A percentile compares a stretch with the other conserved stretches of the same genome.
Evolutionary conservation across 2,113 vertebrate genomes (phyloP).

Genomic region (Hylia prasina): DNA sequence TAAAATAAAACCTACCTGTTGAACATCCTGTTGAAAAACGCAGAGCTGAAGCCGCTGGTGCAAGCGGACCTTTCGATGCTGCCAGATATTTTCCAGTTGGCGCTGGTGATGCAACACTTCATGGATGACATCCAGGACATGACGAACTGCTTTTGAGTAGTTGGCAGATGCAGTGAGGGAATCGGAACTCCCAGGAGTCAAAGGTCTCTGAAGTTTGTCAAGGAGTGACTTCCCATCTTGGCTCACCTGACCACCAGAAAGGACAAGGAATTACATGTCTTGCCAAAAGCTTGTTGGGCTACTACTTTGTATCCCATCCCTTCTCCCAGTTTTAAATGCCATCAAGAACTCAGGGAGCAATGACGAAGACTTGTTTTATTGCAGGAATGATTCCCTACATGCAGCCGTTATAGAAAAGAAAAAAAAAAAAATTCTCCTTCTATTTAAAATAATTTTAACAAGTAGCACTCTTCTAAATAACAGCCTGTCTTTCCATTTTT

Average conservation of each 20-base stretch:
- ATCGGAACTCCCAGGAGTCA: conserved; percentile 93
- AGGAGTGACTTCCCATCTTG: conserved; percentile 95
- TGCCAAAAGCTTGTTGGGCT: background rate
- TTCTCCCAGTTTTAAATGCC: background rate
- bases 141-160: conserved; percentile 96
- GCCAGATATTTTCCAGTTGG: conserved; percentile 97
- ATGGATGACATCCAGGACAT: conserved; percentile 93
- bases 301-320: background rate
- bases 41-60: conserved; percentile 96
- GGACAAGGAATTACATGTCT: background rate
- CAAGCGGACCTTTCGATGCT: conserved; percentile 95
- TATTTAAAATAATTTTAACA: background rate
- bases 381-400: background rate
- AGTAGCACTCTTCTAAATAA: background rate
- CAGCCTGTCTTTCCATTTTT: background rate
- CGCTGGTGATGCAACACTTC: conserved; percentile 97
- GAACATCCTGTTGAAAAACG: conserved; percentile 97
- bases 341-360: background rate
- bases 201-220: conserved; percentile 93
- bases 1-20: conserved; percentile 78
- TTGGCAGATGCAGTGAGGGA: conserved; percentile 92
- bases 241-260: conserved; percentile 80
- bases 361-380: background rate
- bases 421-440: background rate
- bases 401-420: background rate